phyloP scores from a whole-genome alignment of 2,113 vertebrate species.

The Sinocyclocheilus anophthalmus region DNA sequence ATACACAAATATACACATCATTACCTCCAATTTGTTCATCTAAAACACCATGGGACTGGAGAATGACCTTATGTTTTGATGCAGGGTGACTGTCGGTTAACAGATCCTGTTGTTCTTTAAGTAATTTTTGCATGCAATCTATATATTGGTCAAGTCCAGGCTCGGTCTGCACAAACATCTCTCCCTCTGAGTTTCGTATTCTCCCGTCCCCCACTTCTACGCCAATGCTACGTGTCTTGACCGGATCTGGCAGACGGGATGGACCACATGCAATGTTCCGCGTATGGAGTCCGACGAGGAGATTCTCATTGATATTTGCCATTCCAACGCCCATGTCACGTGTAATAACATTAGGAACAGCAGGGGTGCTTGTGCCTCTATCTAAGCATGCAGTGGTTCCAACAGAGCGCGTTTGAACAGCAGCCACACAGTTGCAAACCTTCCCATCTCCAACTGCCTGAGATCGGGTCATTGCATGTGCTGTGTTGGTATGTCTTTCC shows the following conservation, averaged over 20 bases:
- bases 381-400: conserved; percentile 70
- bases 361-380: conserved; percentile 24
- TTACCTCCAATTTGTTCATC: conserved; percentile 63
- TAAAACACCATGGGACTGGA: conserved; percentile 75
- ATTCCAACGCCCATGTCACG: conserved; percentile 87
- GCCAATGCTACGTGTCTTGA: conserved; percentile 83
- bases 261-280: conserved; percentile 93
- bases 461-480: conserved; percentile 68
- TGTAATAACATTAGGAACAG: conserved; percentile 71
- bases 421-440: conserved; percentile 71
- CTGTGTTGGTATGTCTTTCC: conserved; percentile 87
- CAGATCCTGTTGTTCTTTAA: conserved; percentile 86
- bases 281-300: conserved; percentile 89
- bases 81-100: conserved; percentile 83
- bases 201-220: conserved; percentile 85
- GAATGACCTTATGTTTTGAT: conserved; percentile 75
- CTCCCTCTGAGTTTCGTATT: conserved; percentile 63
- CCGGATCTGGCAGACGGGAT: conserved; percentile 72
- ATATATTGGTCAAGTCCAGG: conserved; percentile 88
- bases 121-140: conserved; percentile 85
- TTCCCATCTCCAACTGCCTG: conserved; percentile 84
- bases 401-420: conserved; percentile 76
- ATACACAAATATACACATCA: neutral
- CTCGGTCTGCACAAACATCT: conserved; percentile 66
- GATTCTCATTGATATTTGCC: conserved; percentile 86